Percentiles rank a stretch among this genome's conserved stretches.
These are phyloP conservation scores for Typhlichthys subterraneus DNA, from an alignment of 2,797 vertebrate species.

Conservation along the genomic window DNA sequence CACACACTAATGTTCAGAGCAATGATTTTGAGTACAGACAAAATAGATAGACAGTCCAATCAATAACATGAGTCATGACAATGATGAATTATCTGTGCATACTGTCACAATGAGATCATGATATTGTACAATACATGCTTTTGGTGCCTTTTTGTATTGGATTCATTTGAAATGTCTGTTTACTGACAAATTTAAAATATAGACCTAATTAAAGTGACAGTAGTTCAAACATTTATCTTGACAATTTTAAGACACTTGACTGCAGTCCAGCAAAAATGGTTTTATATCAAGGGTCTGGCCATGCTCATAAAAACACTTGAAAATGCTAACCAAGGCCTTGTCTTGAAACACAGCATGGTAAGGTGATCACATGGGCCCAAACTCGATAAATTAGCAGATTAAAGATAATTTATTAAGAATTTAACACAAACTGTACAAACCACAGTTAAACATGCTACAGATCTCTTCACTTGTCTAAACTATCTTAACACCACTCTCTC, in stretches of 20 bases:
- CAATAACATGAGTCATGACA: conserved; percentile 41
- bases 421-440: neutral
- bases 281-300: neutral
- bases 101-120: conserved; percentile 24
- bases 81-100: neutral
- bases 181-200: conserved; percentile 20
- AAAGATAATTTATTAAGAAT: neutral
- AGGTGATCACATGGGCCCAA: conserved; percentile 1
- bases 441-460: neutral
- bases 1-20: conserved; percentile 10
- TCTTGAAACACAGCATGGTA: neutral
- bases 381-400: neutral
- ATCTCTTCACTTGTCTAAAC: no score
- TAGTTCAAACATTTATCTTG: neutral
- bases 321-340: conserved; percentile 6
- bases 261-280: neutral
- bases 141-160: no score
- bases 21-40: conserved; percentile 24
- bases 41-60: conserved; percentile 36
- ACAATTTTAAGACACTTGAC: conserved; percentile 1
- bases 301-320: conserved; percentile 5
- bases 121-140: no score
- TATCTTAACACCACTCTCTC: no score
- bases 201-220: conserved; percentile 22
- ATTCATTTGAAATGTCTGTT: neutral